These are phyloP conservation scores for Pseudomyrmex sp. DNA, from an alignment of 1,140 invertebrate species.

Conservation along the genomic window DNA sequence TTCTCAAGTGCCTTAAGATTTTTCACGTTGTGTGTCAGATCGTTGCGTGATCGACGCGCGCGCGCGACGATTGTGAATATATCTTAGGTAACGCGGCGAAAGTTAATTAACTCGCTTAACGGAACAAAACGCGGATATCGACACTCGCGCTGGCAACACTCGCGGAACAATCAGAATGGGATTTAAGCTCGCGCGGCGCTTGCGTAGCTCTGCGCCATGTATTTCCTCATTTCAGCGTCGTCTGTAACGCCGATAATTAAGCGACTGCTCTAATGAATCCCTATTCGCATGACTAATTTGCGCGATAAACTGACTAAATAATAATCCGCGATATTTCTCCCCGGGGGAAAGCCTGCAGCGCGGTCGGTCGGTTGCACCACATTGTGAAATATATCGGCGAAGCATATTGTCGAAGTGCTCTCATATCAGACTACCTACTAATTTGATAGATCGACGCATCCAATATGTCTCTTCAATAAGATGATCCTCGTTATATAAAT, in stretches of 20 bases:
- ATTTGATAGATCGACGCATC: conserved; percentile 65
- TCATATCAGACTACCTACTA: conserved; percentile 37
- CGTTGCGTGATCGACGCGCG: conserved; percentile 9
- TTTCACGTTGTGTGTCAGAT: not conserved
- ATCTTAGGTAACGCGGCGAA: conserved; percentile 21
- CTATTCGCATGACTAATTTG: conserved; percentile 77
- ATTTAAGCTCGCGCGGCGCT: conserved; percentile 59
- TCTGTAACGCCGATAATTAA: conserved; percentile 74
- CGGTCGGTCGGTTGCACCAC: conserved; percentile 67
- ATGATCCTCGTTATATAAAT: not conserved
- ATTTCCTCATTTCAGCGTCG: conserved; percentile 63
- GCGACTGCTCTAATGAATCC: conserved; percentile 76
- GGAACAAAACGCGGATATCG: conserved; percentile 51
- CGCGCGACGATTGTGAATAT: not conserved
- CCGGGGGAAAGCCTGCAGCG: conserved; percentile 57
- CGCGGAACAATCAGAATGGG: conserved; percentile 63
- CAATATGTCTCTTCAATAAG: conserved; percentile 41
- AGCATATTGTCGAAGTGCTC: conserved; percentile 61
- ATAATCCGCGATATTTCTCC: conserved; percentile 77
- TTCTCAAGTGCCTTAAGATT: not conserved
- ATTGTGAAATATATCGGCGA: conserved; percentile 58
- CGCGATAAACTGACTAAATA: conserved; percentile 77
- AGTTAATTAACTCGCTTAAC: conserved; percentile 49
- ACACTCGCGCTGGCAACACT: conserved; percentile 29
- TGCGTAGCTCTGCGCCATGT: conserved; percentile 34